These are phyloP conservation scores for Trichosurus vulpecula DNA, from an alignment of 2,797 vertebrate genomes.

Conservation along the genomic window DNA sequence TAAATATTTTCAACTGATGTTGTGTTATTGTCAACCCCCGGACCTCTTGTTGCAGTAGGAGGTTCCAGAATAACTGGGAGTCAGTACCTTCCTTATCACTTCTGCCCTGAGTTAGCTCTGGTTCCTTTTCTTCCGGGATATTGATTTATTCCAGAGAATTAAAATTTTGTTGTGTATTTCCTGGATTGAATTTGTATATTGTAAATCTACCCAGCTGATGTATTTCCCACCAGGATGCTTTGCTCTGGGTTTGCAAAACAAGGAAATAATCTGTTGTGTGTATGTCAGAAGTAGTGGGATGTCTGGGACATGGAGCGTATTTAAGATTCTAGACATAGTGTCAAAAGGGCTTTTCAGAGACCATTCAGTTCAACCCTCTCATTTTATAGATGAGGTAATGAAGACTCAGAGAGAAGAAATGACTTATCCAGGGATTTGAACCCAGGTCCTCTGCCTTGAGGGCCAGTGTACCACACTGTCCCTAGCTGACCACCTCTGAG, in stretches of 20 bases:
- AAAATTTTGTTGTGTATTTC: background rate
- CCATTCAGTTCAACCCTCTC: background rate
- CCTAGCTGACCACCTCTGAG: background rate
- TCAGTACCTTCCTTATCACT: background rate
- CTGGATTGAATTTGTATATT: background rate
- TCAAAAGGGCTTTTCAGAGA: background rate
- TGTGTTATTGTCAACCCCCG: background rate
- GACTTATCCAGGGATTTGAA: background rate
- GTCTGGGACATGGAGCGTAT: background rate
- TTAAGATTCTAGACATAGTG: background rate
- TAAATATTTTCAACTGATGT: background rate
- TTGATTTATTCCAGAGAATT: slow-evolving; percentile 9
- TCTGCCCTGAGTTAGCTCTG: no score
- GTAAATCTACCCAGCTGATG: background rate
- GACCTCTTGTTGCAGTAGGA: no score
- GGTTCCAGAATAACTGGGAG: background rate
- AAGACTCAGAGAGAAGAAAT: background rate
- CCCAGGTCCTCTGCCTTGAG: background rate
- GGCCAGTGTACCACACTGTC: background rate
- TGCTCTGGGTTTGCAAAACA: background rate
- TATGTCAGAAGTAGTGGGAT: background rate
- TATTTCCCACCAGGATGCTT: background rate
- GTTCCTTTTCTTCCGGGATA: background rate
- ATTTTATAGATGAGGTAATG: background rate
- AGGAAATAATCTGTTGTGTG: background rate